These are phyloP conservation scores for Gorilla gorilla DNA, from an alignment of 2,113 vertebrate genomes.

Conservation along the genomic window DNA sequence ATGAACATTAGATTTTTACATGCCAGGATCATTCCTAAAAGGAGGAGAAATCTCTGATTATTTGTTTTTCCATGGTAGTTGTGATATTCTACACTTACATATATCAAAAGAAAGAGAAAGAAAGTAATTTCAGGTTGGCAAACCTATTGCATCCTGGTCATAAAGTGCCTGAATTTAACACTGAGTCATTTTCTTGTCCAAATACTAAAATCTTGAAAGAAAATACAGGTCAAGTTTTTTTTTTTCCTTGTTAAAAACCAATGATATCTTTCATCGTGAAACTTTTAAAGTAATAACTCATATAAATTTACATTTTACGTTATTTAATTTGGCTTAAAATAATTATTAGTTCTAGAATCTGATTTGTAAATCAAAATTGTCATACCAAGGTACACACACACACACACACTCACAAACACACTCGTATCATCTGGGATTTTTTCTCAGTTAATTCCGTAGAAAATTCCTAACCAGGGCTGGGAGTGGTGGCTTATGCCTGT, in stretches of 20 bases:
- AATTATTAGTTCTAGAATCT: background rate
- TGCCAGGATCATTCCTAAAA: constrained; percentile 35
- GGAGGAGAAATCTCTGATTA: constrained; percentile 49
- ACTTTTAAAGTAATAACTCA: constrained; percentile 45
- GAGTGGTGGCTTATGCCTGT: no score
- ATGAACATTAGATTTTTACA: background rate
- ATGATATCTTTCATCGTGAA: constrained; percentile 30
- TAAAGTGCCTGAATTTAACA: constrained; percentile 53
- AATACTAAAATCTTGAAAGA: constrained; percentile 35
- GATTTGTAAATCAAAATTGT: constrained; percentile 2
- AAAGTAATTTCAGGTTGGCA: constrained; percentile 50
- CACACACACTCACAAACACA: background rate
- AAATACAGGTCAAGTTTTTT: background rate
- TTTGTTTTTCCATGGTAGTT: constrained; percentile 29
- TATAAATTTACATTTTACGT: background rate
- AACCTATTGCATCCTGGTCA: constrained; percentile 11
- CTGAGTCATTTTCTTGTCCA: background rate
- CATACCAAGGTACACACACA: background rate
- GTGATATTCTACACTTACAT: background rate
- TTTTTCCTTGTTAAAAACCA: constrained; percentile 28
- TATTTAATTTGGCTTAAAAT: constrained; percentile 39
- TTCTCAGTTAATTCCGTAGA: background rate
- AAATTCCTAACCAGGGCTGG: background rate
- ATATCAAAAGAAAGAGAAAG: background rate
- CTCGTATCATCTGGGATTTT: background rate